Percentiles rank a stretch among this genome's conserved stretches.
phyloP scores from a whole-genome alignment of 2,888 invertebrate genomes.

The Calliopum simillimum region DNA sequence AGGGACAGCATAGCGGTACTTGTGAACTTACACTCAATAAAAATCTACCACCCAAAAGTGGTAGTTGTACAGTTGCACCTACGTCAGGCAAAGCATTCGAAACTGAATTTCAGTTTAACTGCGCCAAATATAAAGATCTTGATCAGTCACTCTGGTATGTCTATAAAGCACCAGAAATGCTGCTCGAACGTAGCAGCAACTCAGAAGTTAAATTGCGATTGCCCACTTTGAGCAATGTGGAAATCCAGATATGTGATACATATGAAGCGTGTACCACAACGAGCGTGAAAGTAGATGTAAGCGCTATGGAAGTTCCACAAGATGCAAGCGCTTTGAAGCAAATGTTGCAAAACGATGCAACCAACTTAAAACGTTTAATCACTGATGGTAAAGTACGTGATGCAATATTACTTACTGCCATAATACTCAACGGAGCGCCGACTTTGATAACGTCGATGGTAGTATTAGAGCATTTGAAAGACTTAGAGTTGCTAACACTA shows the following conservation, averaged over 20 bases:
- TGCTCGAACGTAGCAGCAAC: constrained; percentile 45
- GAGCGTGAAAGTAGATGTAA: constrained; percentile 37
- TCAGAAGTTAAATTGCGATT: constrained; percentile 25
- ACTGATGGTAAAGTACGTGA: constrained; percentile 38
- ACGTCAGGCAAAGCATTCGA: constrained; percentile 43
- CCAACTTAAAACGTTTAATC: constrained; percentile 38
- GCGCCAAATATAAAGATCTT: constrained; percentile 43
- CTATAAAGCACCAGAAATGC: constrained; percentile 40
- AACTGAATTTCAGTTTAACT: constrained; percentile 48
- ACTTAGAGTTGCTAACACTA: constrained; percentile 40
- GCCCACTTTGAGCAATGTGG: constrained; percentile 29
- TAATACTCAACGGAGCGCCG: constrained; percentile 28
- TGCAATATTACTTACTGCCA: constrained; percentile 41
- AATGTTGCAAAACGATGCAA: constrained; percentile 32
- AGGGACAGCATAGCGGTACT: not conserved
- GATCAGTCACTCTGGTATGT: constrained; percentile 46
- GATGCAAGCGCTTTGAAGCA: constrained; percentile 17
- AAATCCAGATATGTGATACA: constrained; percentile 48
- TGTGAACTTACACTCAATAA: constrained; percentile 29
- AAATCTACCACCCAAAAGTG: constrained; percentile 46
- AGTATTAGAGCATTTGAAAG: constrained; percentile 33
- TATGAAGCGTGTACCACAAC: constrained; percentile 44
- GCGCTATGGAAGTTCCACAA: constrained; percentile 27
- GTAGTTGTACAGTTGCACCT: constrained; percentile 44
- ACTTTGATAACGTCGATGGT: constrained; percentile 6